These are phyloP conservation scores for Scaptomyza flava DNA, from an alignment of 2,888 invertebrate species.

Conservation along the genomic window DNA sequence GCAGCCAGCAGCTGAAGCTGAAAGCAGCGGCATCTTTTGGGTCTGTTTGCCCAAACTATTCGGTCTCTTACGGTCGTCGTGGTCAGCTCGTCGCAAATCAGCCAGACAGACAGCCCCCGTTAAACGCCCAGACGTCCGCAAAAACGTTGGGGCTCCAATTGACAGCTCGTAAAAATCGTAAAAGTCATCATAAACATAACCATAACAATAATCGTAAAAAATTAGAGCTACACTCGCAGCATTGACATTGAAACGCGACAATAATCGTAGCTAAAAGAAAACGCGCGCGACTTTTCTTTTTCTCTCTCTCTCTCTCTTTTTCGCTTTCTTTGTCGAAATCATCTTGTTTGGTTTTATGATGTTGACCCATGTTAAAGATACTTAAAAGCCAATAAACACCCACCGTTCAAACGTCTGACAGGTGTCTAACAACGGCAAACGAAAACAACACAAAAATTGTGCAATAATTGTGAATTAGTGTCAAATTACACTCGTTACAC, in stretches of 20 bases:
- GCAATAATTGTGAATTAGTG: slow-evolving; percentile 57
- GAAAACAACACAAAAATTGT: slow-evolving; percentile 29
- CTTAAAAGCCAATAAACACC: slow-evolving; percentile 55
- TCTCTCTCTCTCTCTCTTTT: slow-evolving; percentile 3
- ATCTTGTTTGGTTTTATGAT: slow-evolving; percentile 43
- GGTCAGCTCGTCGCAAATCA: slow-evolving; percentile 61
- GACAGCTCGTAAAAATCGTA: slow-evolving; percentile 80
- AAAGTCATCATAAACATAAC: slow-evolving; percentile 81
- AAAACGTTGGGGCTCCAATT: slow-evolving; percentile 59
- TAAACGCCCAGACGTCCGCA: slow-evolving; percentile 16
- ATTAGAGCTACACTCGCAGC: slow-evolving; percentile 66
- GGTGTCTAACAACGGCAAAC: slow-evolving; percentile 58
- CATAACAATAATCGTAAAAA: slow-evolving; percentile 84
- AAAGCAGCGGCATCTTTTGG: slow-evolving; percentile 54
- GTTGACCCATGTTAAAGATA: slow-evolving; percentile 48
- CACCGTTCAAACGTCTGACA: slow-evolving; percentile 56
- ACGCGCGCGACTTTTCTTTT: slow-evolving; percentile 41
- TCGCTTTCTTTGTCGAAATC: neutral
- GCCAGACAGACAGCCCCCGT: slow-evolving; percentile 15
- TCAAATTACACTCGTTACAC: slow-evolving; percentile 49
- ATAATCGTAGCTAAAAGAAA: slow-evolving; percentile 27
- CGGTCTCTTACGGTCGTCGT: slow-evolving; percentile 69
- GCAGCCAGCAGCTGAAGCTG: slow-evolving; percentile 24
- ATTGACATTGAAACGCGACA: slow-evolving; percentile 46
- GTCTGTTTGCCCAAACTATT: slow-evolving; percentile 59